Conservation (phyloP, 2,888 invertebrate species). For the Elmis aenea region DNA sequence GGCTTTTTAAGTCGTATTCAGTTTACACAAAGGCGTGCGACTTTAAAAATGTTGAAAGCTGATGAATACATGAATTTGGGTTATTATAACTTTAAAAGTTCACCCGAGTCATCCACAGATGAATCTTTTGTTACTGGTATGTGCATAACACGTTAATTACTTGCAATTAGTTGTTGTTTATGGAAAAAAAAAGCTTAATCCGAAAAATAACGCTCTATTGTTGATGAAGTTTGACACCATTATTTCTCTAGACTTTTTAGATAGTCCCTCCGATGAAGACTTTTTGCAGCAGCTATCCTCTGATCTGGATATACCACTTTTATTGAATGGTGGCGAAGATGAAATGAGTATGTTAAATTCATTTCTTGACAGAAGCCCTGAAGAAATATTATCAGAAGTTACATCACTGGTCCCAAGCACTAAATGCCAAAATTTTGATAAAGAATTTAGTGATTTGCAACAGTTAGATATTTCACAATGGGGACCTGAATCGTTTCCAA, state of each 20-base stretch:
- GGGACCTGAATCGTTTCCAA: conserved; percentile 29
- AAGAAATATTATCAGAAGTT: conserved; percentile 41
- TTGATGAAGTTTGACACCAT: neutral
- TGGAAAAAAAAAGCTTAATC: neutral
- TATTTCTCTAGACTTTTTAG: conserved; percentile 37
- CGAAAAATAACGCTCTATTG: neutral
- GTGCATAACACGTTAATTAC: too few species aligned
- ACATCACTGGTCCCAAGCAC: conserved; percentile 21
- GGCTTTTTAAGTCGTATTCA: too few species aligned
- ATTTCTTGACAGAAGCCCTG: conserved; percentile 39
- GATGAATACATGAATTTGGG: conserved; percentile 31
- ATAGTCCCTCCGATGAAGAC: conserved; percentile 40
- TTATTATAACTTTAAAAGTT: conserved; percentile 37
- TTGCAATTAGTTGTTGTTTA: too few species aligned
- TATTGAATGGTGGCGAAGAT: conserved; percentile 40
- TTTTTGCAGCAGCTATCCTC: conserved; percentile 41
- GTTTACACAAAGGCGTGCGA: too few species aligned
- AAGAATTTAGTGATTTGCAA: conserved; percentile 26
- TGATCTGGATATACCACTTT: conserved; percentile 41
- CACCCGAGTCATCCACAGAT: conserved; percentile 39
- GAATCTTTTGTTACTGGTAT: conserved; percentile 38
- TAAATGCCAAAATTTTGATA: conserved; percentile 19
- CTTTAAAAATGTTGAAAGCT: conserved; percentile 35
- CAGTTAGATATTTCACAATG: conserved; percentile 29
- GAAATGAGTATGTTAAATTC: conserved; percentile 39